A percentile compares a stretch with the other conserved stretches of the same genome.
Conservation (phyloP, 2,113 vertebrate genomes). For the Callipepla squamata region DNA sequence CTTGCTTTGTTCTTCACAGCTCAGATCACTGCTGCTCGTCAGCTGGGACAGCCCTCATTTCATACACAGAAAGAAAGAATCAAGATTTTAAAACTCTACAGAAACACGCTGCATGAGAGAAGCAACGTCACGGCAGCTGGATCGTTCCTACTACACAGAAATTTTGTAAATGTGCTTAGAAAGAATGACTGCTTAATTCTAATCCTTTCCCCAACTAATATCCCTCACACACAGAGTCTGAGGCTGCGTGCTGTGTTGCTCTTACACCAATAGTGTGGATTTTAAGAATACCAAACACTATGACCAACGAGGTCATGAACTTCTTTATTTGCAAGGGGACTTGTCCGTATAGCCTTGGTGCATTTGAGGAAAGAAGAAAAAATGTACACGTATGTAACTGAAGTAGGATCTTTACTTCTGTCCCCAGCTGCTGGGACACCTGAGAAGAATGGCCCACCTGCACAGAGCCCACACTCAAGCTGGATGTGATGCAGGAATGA, state of each 20-base stretch:
- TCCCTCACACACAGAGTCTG: not conserved
- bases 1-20: not conserved
- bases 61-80: not conserved
- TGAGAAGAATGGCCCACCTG: rapidly evolving
- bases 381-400: rapidly evolving
- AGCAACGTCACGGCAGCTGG: not conserved
- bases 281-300: not conserved
- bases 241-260: not conserved
- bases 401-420: not conserved
- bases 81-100: not conserved
- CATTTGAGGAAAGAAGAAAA: not conserved
- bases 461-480: not conserved
- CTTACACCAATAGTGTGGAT: not conserved
- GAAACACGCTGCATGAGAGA: not conserved
- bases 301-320: not conserved
- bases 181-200: not conserved
- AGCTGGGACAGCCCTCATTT: not conserved
- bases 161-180: not conserved
- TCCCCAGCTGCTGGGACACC: not conserved
- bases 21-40: not conserved
- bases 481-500: not conserved
- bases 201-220: not conserved
- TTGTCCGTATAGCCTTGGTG: not conserved
- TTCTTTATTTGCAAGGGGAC: not conserved
- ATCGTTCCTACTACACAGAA: not conserved